Conservation (phyloP, 2,797 vertebrate species). For the Hafferia zeledoni region DNA sequence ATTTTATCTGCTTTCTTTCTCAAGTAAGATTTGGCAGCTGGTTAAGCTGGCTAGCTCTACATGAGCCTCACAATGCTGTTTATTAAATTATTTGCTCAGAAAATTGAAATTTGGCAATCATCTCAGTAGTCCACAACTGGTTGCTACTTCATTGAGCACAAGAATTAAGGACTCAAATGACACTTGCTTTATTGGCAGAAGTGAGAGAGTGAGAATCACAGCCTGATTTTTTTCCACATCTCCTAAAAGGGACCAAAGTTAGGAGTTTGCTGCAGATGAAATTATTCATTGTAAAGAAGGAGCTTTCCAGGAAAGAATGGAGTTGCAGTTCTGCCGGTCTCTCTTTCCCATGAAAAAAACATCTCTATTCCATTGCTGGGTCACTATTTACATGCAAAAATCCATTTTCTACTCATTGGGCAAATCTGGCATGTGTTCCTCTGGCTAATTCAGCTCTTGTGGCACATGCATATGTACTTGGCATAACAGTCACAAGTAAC, state of each 20-base stretch:
- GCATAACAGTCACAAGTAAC: neutral
- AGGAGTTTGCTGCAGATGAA: neutral
- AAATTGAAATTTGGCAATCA: neutral
- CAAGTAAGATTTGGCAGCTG: neutral
- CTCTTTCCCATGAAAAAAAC: neutral
- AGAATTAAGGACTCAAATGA: neutral
- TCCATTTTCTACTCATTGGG: neutral
- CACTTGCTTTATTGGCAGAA: neutral
- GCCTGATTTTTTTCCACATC: neutral
- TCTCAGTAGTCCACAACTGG: neutral
- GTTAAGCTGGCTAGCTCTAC: neutral
- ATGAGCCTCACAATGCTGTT: neutral
- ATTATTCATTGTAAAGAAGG: neutral
- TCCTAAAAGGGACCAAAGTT: neutral
- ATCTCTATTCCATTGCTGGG: neutral
- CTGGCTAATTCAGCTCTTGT: neutral
- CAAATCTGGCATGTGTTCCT: neutral
- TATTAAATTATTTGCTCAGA: neutral
- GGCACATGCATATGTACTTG: rapidly evolving
- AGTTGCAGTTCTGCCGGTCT: neutral
- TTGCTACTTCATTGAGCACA: neutral
- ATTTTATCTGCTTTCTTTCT: neutral
- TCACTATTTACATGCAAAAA: neutral
- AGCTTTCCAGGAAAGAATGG: neutral
- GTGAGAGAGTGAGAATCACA: neutral